phyloP scores from a whole-genome alignment of 2,113 vertebrate genomes.

The Phalacrocorax pelagicus region DNA sequence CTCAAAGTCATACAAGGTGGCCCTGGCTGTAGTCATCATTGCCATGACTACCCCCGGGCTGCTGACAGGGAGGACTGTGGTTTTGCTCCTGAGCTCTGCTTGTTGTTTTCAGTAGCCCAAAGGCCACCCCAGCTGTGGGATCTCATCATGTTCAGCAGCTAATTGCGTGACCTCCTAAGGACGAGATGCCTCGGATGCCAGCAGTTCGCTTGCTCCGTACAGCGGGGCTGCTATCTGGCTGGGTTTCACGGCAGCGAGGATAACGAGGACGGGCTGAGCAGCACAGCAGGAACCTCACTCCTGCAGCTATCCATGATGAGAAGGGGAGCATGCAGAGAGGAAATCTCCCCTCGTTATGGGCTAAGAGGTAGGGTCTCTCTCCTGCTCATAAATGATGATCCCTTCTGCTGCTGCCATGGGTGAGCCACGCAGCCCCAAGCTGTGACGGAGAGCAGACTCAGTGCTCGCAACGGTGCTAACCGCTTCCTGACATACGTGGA shows the following conservation, averaged over 20 bases:
- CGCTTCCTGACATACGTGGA: fast-evolving
- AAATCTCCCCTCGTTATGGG: fast-evolving
- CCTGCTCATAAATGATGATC: fast-evolving
- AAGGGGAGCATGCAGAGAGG: neutral
- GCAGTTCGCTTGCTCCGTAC: neutral
- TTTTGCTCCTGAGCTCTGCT: neutral
- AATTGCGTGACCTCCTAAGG: neutral
- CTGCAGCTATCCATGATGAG: neutral
- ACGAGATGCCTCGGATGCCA: neutral
- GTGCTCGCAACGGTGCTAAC: neutral
- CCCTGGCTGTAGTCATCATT: neutral
- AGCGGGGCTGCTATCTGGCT: neutral
- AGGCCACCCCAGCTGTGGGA: neutral
- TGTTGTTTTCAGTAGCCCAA: neutral
- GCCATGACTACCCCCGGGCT: neutral
- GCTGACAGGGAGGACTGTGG: neutral
- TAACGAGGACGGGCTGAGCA: neutral
- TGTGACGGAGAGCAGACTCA: neutral
- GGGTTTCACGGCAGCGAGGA: neutral
- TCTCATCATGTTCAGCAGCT: neutral
- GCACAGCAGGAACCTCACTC: neutral
- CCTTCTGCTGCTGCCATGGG: neutral
- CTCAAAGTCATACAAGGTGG: neutral
- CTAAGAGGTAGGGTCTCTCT: neutral
- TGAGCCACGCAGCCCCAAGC: neutral